These are phyloP conservation scores for Parauchenoglanis punctatus DNA, from an alignment of 2,797 vertebrate species.

Conservation along the genomic window DNA sequence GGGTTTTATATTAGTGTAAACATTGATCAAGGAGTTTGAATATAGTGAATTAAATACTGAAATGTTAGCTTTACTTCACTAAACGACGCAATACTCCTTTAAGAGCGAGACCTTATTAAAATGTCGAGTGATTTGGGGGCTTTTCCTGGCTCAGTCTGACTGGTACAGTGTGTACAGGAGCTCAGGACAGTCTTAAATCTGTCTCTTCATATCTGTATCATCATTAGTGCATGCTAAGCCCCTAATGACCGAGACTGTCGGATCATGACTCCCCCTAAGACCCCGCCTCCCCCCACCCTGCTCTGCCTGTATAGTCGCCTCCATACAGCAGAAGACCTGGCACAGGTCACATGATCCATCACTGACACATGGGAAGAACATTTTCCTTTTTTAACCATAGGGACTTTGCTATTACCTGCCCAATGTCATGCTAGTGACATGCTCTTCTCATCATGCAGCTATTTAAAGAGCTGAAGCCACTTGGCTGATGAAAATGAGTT, in stretches of 20 bases:
- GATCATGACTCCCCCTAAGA: background rate
- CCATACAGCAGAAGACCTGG: background rate
- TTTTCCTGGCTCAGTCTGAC: background rate
- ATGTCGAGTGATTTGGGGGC: background rate
- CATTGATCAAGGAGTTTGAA: background rate
- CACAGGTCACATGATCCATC: background rate
- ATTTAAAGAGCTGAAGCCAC: conserved; percentile 8
- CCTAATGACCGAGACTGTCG: background rate
- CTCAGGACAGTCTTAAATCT: conserved; percentile 4
- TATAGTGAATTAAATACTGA: background rate
- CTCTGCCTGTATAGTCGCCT: background rate
- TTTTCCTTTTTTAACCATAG: background rate
- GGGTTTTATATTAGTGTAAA: background rate
- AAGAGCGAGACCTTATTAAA: background rate
- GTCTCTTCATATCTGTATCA: conserved; percentile 51
- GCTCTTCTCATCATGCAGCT: conserved; percentile 36
- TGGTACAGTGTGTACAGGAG: conserved; percentile 6
- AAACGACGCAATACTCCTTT: background rate
- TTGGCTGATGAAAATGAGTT: conserved; percentile 3
- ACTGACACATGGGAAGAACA: background rate
- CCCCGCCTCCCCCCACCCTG: background rate
- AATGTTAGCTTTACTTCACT: background rate
- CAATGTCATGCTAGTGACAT: background rate
- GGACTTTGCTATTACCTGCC: background rate
- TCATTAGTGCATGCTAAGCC: conserved; percentile 24